phyloP scores from a whole-genome alignment of 2,797 vertebrate species.

The Leuciscus waleckii region DNA sequence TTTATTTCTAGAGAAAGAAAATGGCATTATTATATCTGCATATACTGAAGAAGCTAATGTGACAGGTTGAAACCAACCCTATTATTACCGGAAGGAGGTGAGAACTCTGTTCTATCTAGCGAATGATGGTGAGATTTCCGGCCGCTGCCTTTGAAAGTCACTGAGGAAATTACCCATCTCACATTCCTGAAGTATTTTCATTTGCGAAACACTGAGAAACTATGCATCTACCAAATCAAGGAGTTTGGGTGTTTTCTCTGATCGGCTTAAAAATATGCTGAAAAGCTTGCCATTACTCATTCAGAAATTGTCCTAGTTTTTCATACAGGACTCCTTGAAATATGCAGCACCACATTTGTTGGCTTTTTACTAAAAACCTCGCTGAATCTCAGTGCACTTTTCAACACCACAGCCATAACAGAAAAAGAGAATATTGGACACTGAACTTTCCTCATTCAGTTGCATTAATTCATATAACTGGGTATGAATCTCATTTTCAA shows the following conservation, averaged over 20 bases:
- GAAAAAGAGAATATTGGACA: slow-evolving; percentile 4
- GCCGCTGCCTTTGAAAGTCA: slow-evolving; percentile 10
- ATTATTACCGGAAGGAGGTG: slow-evolving; percentile 20
- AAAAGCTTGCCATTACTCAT: slow-evolving; percentile 47
- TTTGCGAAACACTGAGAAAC: slow-evolving; percentile 28
- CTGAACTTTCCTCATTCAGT: not conserved
- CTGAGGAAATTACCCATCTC: slow-evolving; percentile 29
- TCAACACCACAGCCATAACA: slow-evolving; percentile 10
- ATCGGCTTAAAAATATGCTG: slow-evolving; percentile 36
- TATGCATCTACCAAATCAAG: slow-evolving; percentile 6
- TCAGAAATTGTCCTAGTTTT: slow-evolving; percentile 35
- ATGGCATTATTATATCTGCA: slow-evolving; percentile 8
- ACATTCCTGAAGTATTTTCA: slow-evolving; percentile 33
- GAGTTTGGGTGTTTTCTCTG: slow-evolving; percentile 33
- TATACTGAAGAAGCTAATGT: slow-evolving; percentile 1
- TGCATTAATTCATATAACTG: slow-evolving; percentile 21
- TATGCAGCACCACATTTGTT: slow-evolving; percentile 27
- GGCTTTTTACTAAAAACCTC: slow-evolving; percentile 25
- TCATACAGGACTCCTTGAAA: slow-evolving; percentile 30
- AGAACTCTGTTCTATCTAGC: slow-evolving; percentile 10
- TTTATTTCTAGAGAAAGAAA: slow-evolving; percentile 22
- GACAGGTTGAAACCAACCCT: slow-evolving; percentile 29
- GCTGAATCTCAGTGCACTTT: slow-evolving; percentile 29
- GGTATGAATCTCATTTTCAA: slow-evolving; percentile 26
- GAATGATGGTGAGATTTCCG: slow-evolving; percentile 3